Evolutionary conservation across 2,113 vertebrate species (phyloP).

Genomic region (Glareola pratincola): DNA sequence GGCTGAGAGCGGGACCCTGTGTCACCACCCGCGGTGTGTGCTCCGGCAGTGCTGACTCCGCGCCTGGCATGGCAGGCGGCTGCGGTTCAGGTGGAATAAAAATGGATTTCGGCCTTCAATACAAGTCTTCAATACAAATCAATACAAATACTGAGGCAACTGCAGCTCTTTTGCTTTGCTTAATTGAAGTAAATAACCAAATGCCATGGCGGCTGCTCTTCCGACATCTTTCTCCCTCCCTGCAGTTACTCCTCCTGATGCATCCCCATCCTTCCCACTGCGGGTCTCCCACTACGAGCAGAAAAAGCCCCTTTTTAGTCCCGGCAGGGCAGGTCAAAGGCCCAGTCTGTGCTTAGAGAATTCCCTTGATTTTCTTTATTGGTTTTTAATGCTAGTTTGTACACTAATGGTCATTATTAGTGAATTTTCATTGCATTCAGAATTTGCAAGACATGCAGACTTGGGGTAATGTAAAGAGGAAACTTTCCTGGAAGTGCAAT

Average conservation of each 20-base stretch:
- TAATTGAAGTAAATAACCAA: not conserved
- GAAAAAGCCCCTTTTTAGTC: not conserved
- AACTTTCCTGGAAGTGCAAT: too few species aligned
- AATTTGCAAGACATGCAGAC: not conserved
- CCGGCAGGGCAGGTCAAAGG: fast-evolving
- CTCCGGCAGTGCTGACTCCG: fast-evolving
- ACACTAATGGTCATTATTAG: too few species aligned
- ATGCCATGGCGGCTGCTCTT: not conserved
- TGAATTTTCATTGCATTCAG: not conserved
- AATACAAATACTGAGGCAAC: not conserved
- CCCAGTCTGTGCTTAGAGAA: not conserved
- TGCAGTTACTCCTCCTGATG: not conserved
- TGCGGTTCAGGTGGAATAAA: not conserved
- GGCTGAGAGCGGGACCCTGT: not conserved
- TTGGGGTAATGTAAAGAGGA: not conserved
- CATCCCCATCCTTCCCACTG: not conserved
- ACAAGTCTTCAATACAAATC: not conserved
- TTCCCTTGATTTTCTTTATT: not conserved
- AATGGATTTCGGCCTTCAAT: not conserved
- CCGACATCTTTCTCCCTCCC: not conserved
- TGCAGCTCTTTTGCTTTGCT: not conserved
- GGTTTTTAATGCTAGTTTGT: not conserved
- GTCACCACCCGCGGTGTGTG: fast-evolving
- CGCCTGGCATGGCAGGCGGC: fast-evolving
- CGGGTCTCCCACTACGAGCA: not conserved